These are phyloP conservation scores for Ctena decussata DNA, from an alignment of 2,888 invertebrate species.

Conservation along the genomic window DNA sequence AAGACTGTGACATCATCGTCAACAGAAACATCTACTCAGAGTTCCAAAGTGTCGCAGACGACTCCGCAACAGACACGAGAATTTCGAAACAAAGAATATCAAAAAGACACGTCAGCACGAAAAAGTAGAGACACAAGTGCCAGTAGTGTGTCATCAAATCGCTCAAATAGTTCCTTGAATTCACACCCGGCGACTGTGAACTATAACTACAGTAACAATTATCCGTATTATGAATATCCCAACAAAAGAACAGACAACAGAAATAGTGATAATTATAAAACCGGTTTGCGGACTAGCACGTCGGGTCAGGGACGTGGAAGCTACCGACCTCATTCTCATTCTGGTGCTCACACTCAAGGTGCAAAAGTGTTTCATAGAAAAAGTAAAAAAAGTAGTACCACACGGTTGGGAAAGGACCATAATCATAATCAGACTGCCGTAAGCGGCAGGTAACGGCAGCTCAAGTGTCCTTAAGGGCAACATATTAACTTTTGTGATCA, in stretches of 20 bases:
- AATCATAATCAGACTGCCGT: background rate
- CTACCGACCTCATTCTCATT: slow-evolving; percentile 1
- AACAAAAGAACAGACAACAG: background rate
- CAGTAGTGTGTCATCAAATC: slow-evolving; percentile 80
- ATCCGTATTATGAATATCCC: slow-evolving; percentile 44
- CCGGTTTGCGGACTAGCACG: slow-evolving; percentile 3
- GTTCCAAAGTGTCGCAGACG: background rate
- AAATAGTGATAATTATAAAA: slow-evolving; percentile 32
- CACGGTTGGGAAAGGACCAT: background rate
- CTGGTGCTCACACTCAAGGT: slow-evolving; percentile 15
- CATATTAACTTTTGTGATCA: background rate
- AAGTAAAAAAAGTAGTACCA: slow-evolving; percentile 42
- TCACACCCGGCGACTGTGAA: slow-evolving; percentile 31
- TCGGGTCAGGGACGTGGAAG: slow-evolving; percentile 17
- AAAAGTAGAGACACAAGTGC: slow-evolving; percentile 79
- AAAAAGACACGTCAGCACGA: slow-evolving; percentile 54
- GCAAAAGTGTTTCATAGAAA: slow-evolving; percentile 28
- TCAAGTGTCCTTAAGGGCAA: background rate
- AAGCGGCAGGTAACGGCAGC: slow-evolving; percentile 17
- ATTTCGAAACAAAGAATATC: slow-evolving; percentile 65
- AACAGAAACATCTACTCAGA: background rate
- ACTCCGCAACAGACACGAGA: slow-evolving; percentile 31
- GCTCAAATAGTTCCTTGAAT: slow-evolving; percentile 55
- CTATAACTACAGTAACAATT: slow-evolving; percentile 54
- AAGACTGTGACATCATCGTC: background rate